Percentiles rank a stretch among this genome's conserved stretches.
phyloP scores from a whole-genome alignment of 2,113 vertebrate species.

The Connochaetes taurinus region DNA sequence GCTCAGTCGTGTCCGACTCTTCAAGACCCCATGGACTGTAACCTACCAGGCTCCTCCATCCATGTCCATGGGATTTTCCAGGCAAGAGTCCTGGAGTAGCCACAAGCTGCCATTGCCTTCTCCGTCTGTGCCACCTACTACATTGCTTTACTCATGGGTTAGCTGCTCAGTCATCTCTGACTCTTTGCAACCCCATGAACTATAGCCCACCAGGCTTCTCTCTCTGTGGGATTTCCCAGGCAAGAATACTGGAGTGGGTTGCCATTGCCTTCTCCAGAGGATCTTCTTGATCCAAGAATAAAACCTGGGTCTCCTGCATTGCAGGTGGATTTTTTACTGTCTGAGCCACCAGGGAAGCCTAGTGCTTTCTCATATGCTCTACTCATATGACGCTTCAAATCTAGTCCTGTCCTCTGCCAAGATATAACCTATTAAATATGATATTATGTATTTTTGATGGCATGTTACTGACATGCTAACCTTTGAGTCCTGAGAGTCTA shows the following conservation, averaged over 20 bases:
- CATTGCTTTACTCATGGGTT: not conserved
- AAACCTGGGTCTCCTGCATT: not conserved
- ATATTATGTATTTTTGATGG: not conserved
- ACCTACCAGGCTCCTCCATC: too few relatives aligned
- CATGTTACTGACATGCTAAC: not conserved
- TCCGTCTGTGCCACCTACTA: not conserved
- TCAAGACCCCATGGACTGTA: too few relatives aligned
- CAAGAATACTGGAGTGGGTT: not conserved
- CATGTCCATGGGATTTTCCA: too few relatives aligned
- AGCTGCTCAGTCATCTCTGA: not conserved
- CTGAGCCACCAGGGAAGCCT: not conserved
- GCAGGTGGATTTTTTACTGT: not conserved
- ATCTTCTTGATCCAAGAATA: not conserved
- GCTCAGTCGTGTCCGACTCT: accelerated
- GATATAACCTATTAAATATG: not conserved
- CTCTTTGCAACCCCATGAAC: not conserved
- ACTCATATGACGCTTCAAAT: not conserved
- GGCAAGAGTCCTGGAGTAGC: too few relatives aligned
- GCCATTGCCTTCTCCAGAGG: not conserved
- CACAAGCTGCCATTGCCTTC: too few relatives aligned
- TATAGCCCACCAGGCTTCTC: not conserved
- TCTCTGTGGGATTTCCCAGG: not conserved
- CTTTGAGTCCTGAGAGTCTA: not conserved
- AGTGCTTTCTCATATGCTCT: not conserved
- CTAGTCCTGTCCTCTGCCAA: not conserved